Evolutionary conservation across 1,140 invertebrate species (phyloP), one percentile per base, ranked within the genome.

Genomic region (Asbolus verrucosus): DNA sequence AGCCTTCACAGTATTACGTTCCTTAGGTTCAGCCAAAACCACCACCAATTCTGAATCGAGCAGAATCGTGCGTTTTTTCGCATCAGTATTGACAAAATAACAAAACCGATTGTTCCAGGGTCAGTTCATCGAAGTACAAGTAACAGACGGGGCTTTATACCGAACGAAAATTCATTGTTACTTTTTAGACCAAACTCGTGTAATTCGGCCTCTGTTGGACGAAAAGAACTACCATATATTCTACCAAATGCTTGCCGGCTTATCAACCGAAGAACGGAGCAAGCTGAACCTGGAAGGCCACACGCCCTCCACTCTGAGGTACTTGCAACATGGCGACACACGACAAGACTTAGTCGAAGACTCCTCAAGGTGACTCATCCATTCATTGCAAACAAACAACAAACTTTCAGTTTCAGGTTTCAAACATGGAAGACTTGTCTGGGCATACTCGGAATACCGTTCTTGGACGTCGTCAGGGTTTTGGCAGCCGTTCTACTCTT

Each of bases 141-240:
- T 97, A 46, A 97, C 95, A n/a, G 94, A 97, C 81, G 94, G 95
- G 62, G 94, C 94, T 6, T 83, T 98, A 18, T 97, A 97, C 81
- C 88, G 95, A 78, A 97, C 95, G 1, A 97, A 97, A 86, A 97
- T 97, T 73, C 95, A 97, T 80, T 97, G 94, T 81, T 97, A 97
- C 79, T 97, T 97, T 83, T 83, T 96, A 71, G 95, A 98, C 79
- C 93, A 97, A 83, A 96, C 93, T 19, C 87, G 96, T 60, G 94
- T 97, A 9, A 95, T 96, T 66, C 85, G 89, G 19, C 93, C 93
- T 2, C 83, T 94, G 71, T 85, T 90, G 5, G 90, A 92, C 77
- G 95, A 97, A 83, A 95, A 96, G 77, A 98, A 97, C 83, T 98
- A 97, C 80, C 95, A 98, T 79, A 97, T 98, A 79, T 98, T 98